A percentile compares a stretch with the other conserved stretches of the same genome.
These are phyloP conservation scores for Echinops telfairi DNA, from an alignment of 2,113 vertebrate species.

Conservation along the genomic window DNA sequence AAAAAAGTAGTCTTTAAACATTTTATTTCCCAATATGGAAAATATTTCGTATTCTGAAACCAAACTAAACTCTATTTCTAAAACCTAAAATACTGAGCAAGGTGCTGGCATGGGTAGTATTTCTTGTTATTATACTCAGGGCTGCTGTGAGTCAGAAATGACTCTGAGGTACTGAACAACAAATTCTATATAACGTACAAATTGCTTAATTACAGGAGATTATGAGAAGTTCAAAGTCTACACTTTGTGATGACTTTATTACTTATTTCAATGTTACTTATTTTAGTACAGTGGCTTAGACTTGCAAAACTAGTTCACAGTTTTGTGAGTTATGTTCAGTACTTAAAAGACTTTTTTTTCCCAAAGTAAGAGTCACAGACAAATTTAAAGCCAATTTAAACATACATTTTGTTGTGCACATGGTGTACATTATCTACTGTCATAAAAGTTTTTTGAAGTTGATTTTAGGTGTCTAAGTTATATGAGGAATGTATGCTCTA, in stretches of 20 bases:
- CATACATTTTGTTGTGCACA: slow-evolving; percentile 75
- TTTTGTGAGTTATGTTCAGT: slow-evolving; percentile 50
- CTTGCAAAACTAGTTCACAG: slow-evolving; percentile 44
- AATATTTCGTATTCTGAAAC: neutral
- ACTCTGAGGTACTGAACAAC: neutral
- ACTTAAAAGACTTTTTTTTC: slow-evolving; percentile 56
- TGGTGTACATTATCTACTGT: slow-evolving; percentile 72
- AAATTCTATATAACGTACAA: slow-evolving; percentile 48
- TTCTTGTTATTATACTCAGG: neutral
- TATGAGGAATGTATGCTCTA: slow-evolving; percentile 66
- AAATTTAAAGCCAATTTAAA: slow-evolving; percentile 70
- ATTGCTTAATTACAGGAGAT: slow-evolving; percentile 35
- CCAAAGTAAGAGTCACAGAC: slow-evolving; percentile 66
- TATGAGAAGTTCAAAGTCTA: slow-evolving; percentile 48
- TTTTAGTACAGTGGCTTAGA: slow-evolving; percentile 56
- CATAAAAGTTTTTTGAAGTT: slow-evolving; percentile 74
- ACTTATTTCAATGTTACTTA: slow-evolving; percentile 60
- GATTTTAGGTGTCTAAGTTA: slow-evolving; percentile 73
- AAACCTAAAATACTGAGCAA: slow-evolving; percentile 53
- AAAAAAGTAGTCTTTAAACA: slow-evolving; percentile 39
- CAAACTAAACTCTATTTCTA: slow-evolving; percentile 53
- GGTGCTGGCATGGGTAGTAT: neutral
- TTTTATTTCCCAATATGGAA: slow-evolving; percentile 61
- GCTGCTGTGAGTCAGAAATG: neutral
- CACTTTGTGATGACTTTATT: slow-evolving; percentile 60